Conservation (phyloP, 2,888 invertebrate genomes). For the Tenthredo mesomela region DNA sequence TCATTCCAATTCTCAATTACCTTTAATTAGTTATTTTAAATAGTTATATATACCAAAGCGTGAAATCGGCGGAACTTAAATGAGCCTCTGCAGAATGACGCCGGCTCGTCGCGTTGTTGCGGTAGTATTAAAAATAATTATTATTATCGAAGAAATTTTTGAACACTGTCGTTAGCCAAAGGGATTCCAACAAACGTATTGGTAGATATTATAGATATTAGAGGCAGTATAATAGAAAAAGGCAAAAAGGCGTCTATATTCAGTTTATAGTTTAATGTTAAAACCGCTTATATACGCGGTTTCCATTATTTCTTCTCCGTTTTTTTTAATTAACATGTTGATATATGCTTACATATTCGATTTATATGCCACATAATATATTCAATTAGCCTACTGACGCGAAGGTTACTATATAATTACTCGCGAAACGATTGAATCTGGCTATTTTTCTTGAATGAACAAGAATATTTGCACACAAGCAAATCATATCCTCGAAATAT, state of each 20-base stretch:
- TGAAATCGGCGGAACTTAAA: neutral
- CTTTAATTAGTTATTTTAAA: conserved; percentile 5
- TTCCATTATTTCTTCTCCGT: neutral
- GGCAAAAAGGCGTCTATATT: neutral
- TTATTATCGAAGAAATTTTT: neutral
- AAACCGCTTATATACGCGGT: neutral
- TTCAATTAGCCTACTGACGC: conserved; percentile 4
- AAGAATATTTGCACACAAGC: neutral
- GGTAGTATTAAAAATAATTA: neutral
- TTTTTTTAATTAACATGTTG: neutral
- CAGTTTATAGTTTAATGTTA: neutral
- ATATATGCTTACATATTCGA: neutral
- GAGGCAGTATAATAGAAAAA: neutral
- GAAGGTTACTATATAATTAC: neutral
- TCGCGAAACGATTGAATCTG: neutral
- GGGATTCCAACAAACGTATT: neutral
- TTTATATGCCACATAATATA: conserved; percentile 22
- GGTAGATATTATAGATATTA: neutral
- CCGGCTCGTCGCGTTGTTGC: neutral
- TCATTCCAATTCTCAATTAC: conserved; percentile 12
- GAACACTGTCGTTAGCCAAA: neutral
- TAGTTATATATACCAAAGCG: neutral
- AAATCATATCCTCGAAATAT: neutral
- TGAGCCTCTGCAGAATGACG: neutral
- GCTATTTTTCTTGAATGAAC: neutral